Evolutionary conservation across 2,888 invertebrate species (phyloP), one percentile per base, ranked within the genome.

Genomic region (Altica lythri): DNA sequence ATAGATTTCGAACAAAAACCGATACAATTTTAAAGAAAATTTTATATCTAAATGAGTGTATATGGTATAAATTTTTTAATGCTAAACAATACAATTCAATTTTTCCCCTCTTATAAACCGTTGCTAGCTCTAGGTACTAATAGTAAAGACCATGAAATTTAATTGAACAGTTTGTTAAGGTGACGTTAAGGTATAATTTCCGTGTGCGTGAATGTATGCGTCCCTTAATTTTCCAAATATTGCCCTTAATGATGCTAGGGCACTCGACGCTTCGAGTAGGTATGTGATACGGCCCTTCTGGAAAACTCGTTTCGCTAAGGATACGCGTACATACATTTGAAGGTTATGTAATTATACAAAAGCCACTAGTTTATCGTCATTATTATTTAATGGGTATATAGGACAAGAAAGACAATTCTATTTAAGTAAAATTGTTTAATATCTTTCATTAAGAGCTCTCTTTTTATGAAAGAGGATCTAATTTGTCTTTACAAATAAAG

Each of bases 221-320:
- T 53, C 53, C 49, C 56, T 49, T 60, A 58, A 60, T 60, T 58
- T 48, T 42, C 49, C 45, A 47, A 55, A 60, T 57, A 60, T 58
- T 56, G 51, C 57, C 48, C 60, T 57, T 60, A 53, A 60, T 55
- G 43, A 42, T 47, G 55, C 35, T 53, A n/a, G n/a, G 38, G 42
- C 54, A 55, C 46, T 56, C 44, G 35, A 47, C 57, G 54, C 45
- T 50, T 44, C 44, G 51, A 54, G 57, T 60, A n/a, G n/a, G n/a
- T n/a, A 50, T 53, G 51, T 50, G 52, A 60, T 12, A 25, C 10
- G 29, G 49, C 18, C 12, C 29, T 34, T 55, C 43, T 52, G 53
- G 38, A 35, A 42, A 35, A 44, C 47, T 44, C 46, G 35, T 55
- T 55, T 30, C 40, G 43, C 55, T 52, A 53, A 60, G 57, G 52